These are phyloP conservation scores for Sternotherus odoratus DNA, from an alignment of 2,797 vertebrate genomes.

Conservation along the genomic window DNA sequence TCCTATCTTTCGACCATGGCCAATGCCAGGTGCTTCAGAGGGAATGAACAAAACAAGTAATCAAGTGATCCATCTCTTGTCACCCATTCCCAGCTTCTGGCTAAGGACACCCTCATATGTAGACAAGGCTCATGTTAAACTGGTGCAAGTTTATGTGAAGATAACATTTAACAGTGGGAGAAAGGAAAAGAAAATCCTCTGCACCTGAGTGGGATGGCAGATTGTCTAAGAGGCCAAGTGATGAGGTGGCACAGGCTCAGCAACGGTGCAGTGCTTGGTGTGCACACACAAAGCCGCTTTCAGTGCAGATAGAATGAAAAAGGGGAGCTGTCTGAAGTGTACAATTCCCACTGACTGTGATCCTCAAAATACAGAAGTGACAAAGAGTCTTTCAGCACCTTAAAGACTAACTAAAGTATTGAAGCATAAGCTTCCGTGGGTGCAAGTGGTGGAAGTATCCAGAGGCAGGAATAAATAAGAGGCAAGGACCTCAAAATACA, in stretches of 20 bases:
- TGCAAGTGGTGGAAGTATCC: too few relatives aligned
- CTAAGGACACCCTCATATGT: not conserved
- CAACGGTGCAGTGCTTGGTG: fast-evolving
- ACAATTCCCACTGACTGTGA: not conserved
- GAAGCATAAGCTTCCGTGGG: too few relatives aligned
- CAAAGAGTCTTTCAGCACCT: too few relatives aligned
- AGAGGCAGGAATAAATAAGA: too few relatives aligned
- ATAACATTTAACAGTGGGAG: fast-evolving
- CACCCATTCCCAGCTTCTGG: too few relatives aligned
- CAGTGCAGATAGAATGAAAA: not conserved
- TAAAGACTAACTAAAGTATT: too few relatives aligned
- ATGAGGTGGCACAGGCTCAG: fast-evolving
- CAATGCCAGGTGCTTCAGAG: too few relatives aligned
- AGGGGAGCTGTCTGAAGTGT: not conserved
- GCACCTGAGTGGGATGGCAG: fast-evolving
- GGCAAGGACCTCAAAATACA: too few relatives aligned
- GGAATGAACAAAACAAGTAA: too few relatives aligned
- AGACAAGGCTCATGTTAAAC: not conserved
- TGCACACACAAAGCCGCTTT: not conserved
- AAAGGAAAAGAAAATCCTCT: not conserved
- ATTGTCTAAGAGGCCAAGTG: fast-evolving
- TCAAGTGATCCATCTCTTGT: too few relatives aligned
- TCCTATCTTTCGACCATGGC: too few relatives aligned
- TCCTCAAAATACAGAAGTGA: not conserved
- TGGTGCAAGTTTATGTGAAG: not conserved